These are phyloP conservation scores for Grus americana DNA, from an alignment of 2,113 vertebrate genomes.

Conservation along the genomic window DNA sequence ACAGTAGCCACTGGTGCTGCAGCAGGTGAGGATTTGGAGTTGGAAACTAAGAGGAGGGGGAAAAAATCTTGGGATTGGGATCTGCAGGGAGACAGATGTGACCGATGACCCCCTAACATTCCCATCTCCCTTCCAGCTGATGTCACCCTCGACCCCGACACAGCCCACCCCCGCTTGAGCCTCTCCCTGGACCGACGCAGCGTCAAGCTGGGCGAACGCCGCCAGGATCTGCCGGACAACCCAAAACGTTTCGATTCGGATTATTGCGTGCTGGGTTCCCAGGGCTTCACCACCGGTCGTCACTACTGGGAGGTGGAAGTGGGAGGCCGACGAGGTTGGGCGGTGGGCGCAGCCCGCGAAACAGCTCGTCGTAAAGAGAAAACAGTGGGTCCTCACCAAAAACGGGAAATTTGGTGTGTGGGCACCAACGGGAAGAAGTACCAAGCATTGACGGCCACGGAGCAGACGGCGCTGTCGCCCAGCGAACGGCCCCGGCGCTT, in stretches of 20 bases:
- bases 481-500: slow-evolving; percentile 75
- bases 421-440: slow-evolving; percentile 73
- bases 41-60: not conserved
- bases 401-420: slow-evolving; percentile 75
- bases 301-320: slow-evolving; percentile 91
- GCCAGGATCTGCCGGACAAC: slow-evolving; percentile 80
- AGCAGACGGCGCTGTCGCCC: slow-evolving; percentile 67
- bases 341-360: slow-evolving; percentile 82
- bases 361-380: slow-evolving; percentile 84
- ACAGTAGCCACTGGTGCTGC: too few species aligned
- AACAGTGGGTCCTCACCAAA: slow-evolving; percentile 52
- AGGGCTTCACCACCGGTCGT: slow-evolving; percentile 78
- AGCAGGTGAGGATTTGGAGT: not conserved
- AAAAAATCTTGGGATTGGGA: not conserved
- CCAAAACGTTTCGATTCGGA: slow-evolving; percentile 84
- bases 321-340: slow-evolving; percentile 85
- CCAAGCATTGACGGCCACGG: slow-evolving; percentile 70
- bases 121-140: slow-evolving; percentile 16
- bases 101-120: not conserved
- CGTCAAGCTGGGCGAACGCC: slow-evolving; percentile 80
- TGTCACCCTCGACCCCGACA: slow-evolving; percentile 82
- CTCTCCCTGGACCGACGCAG: slow-evolving; percentile 84
- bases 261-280: slow-evolving; percentile 80
- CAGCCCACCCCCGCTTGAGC: slow-evolving; percentile 81
- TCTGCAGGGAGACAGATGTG: not conserved